Evolutionary conservation across 2,113 vertebrate species (phyloP).

Genomic region (Numida meleagris): DNA sequence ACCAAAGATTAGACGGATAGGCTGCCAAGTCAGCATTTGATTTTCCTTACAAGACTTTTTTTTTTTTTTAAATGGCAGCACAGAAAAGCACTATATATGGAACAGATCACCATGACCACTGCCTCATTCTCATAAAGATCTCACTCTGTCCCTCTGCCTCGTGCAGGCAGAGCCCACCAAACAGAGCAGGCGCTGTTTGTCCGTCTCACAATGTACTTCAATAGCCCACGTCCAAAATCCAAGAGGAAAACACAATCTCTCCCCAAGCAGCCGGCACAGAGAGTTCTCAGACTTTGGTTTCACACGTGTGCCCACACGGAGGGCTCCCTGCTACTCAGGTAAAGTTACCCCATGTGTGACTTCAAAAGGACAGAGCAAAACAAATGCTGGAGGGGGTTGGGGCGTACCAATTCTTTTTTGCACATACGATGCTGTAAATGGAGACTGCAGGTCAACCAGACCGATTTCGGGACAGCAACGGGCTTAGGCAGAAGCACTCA

Average conservation of each 20-base stretch:
- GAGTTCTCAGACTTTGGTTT: not conserved
- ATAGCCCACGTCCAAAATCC: rapidly evolving
- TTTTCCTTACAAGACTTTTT: not conserved
- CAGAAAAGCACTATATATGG: not conserved
- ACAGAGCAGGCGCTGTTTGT: not conserved
- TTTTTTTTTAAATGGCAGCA: not conserved
- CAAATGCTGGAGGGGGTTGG: rapidly evolving
- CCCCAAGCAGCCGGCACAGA: not conserved
- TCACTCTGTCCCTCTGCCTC: not conserved
- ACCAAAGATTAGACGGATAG: slow-evolving; percentile 1
- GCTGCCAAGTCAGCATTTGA: slow-evolving; percentile 31
- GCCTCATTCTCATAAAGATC: not conserved
- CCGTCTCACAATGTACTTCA: rapidly evolving
- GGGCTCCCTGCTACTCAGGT: rapidly evolving
- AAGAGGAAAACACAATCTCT: rapidly evolving
- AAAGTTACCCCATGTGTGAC: too few species aligned
- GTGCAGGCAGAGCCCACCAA: rapidly evolving
- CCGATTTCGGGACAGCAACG: rapidly evolving
- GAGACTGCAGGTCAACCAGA: too few species aligned
- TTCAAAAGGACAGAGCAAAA: not conserved
- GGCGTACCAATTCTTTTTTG: not conserved
- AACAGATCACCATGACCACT: not conserved
- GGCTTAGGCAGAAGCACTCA: rapidly evolving
- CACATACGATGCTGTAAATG: rapidly evolving
- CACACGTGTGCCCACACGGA: rapidly evolving